These are phyloP conservation scores for Boulengeromyrus knoepffleri DNA, from an alignment of 2,113 vertebrate genomes.

Conservation along the genomic window DNA sequence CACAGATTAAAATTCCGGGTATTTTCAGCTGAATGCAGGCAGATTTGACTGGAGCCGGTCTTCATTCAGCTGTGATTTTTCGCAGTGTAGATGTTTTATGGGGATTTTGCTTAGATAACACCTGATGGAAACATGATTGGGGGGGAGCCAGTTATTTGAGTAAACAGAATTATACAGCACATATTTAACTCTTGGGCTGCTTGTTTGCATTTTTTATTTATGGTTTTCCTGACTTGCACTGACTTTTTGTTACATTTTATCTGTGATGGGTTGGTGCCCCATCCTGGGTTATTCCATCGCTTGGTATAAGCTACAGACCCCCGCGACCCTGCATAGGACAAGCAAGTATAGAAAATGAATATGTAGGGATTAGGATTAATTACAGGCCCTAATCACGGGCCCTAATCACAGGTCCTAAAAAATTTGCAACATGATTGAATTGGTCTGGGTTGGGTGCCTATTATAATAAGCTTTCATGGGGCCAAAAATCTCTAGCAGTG, in stretches of 20 bases:
- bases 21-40: slow-evolving; percentile 52
- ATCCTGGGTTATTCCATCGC: not conserved
- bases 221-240: not conserved
- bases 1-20: slow-evolving; percentile 17
- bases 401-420: not conserved
- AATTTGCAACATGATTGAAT: not conserved
- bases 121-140: slow-evolving; percentile 46
- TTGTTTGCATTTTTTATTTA: not conserved
- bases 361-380: not conserved
- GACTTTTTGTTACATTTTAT: not conserved
- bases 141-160: slow-evolving; percentile 10
- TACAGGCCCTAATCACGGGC: not conserved
- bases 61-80: slow-evolving; percentile 31
- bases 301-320: not conserved
- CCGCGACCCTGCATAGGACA: not conserved
- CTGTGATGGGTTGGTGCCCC: not conserved
- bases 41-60: slow-evolving; percentile 52
- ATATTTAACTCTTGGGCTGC: slow-evolving; percentile 40
- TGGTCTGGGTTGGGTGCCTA: not conserved
- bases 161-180: slow-evolving; percentile 38
- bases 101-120: slow-evolving; percentile 26
- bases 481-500: not conserved
- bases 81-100: slow-evolving; percentile 43
- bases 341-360: not conserved
- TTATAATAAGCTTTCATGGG: no score